Base-by-base conservation (phyloP, 2,797 vertebrate species). In the Hephaestus fuliginosus region DNA sequence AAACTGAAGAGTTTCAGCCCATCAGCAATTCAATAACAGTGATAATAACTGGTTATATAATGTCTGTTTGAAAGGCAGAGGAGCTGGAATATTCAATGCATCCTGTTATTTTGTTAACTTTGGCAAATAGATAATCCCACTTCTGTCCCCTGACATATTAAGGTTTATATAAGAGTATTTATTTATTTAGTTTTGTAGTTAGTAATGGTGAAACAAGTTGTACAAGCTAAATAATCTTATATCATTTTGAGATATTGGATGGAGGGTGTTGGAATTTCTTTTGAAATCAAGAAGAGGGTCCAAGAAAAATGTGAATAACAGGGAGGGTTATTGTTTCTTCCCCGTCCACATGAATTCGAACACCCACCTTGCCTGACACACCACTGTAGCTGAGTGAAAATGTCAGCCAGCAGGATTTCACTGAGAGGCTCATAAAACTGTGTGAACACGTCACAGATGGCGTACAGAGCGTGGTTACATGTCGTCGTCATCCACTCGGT, bases 401-500 rank as follows among this genome's bases (percentile, higher is more conserved):
- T 96, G 86, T 99, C 98, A 0, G 95, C 95, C 81, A 99, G 95
- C 46, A 99, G 96, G 80, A 99, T 96, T 81, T 97, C 96, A 39
- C 97, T 97, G 90, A 99, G 94, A 41, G 97, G 97, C 93, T 98
- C 97, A n/a, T 98, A 99, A 81, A 99, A 99, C 71, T 99, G 97
- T 0, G 98, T 98, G 91, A 99, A 99, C 20, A 99, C 97, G 4
- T 99, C 98, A 82, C 98, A 99, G 87, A 99, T 97, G 41, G 97
- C 98, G 13, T 98, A 99, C 72, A 99, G 97, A 1, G 98, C 98
- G 0, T 99, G 98, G 93, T 99, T 99, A 89, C 98, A 99, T 0
- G 98, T 99, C 0, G 98, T 99, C 1, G 97, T 99, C 98, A 99
- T 99, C 98, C 98, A 99, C 91, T 99, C 98, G 0, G 97, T 98